Percentiles rank a stretch among this genome's conserved stretches.
Conservation (phyloP, 2,113 vertebrate genomes). For the Notechis scutatus region DNA sequence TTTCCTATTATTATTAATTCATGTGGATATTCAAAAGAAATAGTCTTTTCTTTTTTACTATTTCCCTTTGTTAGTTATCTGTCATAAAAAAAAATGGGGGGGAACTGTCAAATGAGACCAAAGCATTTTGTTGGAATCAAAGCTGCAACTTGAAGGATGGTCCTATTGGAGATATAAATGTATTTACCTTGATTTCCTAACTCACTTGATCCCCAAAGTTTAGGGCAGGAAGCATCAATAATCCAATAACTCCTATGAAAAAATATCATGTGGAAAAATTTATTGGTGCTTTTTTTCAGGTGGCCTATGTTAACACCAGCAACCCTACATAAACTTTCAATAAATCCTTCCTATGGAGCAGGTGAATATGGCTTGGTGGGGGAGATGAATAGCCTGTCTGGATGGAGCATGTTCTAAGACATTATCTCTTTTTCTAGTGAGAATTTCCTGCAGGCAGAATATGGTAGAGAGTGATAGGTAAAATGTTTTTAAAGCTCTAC, state of each 20-base stretch:
- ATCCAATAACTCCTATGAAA: background rate
- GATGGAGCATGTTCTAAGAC: background rate
- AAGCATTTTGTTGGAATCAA: background rate
- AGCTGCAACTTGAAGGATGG: background rate
- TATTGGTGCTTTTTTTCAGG: background rate
- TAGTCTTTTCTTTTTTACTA: background rate
- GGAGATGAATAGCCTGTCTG: background rate
- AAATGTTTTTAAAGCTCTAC: background rate
- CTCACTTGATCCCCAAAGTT: background rate
- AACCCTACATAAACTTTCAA: background rate
- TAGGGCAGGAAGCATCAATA: background rate
- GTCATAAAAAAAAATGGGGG: background rate
- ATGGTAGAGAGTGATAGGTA: background rate
- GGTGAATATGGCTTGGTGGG: background rate
- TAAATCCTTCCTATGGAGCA: background rate
- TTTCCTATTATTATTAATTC: background rate
- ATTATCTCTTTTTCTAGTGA: background rate
- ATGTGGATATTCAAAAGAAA: background rate
- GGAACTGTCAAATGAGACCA: background rate
- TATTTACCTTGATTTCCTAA: conserved; percentile 4
- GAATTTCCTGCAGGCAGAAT: background rate
- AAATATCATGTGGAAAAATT: background rate
- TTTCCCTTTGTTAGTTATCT: background rate
- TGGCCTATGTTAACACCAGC: background rate
- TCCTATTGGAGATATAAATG: background rate